phyloP scores from a whole-genome alignment of 2,113 vertebrate species.

The Solenodon paradoxus region DNA sequence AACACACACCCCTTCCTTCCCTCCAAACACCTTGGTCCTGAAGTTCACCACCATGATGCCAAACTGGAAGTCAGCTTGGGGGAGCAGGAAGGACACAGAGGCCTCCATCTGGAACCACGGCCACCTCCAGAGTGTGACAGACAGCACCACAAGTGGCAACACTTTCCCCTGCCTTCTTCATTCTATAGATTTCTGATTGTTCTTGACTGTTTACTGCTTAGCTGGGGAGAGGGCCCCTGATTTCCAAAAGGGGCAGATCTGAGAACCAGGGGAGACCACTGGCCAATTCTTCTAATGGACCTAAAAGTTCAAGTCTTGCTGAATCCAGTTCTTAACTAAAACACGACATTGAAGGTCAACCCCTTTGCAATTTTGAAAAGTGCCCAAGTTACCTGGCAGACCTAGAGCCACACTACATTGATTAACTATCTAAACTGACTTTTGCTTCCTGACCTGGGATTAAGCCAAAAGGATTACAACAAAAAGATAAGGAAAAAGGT shows the following conservation, averaged over 20 bases:
- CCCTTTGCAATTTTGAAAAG: not conserved
- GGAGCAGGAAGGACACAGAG: not conserved
- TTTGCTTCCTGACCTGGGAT: not conserved
- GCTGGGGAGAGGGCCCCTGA: not conserved
- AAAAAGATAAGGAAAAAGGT: not conserved
- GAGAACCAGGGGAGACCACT: no score
- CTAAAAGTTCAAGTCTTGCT: not conserved
- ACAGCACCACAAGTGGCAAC: accelerated
- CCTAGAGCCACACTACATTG: not conserved
- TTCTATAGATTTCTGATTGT: not conserved
- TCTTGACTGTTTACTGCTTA: not conserved
- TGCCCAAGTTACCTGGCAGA: not conserved
- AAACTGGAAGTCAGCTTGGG: not conserved
- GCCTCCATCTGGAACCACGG: not conserved
- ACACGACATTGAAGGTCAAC: not conserved
- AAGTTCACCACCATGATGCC: not conserved
- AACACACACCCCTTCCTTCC: not conserved
- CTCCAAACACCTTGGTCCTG: not conserved
- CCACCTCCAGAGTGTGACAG: not conserved
- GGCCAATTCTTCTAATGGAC: no score
- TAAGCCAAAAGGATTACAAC: not conserved
- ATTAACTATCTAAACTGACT: not conserved
- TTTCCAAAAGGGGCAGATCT: not conserved
- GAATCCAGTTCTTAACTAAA: not conserved
- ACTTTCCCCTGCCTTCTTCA: not conserved